These are phyloP conservation scores for Drosophila ficusphila DNA, from an alignment of 1,140 invertebrate genomes.

Conservation along the genomic window DNA sequence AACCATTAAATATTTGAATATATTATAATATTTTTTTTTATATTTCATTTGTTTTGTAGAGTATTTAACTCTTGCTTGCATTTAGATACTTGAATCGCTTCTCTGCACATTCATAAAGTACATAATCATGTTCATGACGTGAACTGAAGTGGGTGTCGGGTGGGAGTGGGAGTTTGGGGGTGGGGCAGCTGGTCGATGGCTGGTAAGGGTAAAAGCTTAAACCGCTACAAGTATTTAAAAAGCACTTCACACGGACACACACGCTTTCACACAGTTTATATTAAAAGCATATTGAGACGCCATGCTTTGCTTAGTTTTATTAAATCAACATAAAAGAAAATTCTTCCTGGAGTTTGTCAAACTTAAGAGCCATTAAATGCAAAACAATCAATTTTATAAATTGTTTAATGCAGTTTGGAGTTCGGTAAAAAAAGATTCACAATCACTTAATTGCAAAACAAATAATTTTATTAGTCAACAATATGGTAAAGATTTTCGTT, in stretches of 20 bases:
- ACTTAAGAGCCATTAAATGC: background rate
- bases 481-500: background rate
- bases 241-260: conserved; percentile 58
- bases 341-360: background rate
- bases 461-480: background rate
- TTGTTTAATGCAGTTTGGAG: background rate
- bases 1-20: no score
- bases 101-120: conserved; percentile 77
- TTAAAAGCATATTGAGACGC: conserved; percentile 59
- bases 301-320: conserved; percentile 50
- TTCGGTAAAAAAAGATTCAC: background rate
- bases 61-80: conserved; percentile 4
- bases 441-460: background rate
- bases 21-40: background rate
- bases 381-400: background rate
- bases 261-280: conserved; percentile 39
- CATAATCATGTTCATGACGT: conserved; percentile 81
- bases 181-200: conserved; percentile 7
- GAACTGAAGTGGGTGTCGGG: conserved; percentile 64
- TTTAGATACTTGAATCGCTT: conserved; percentile 21
- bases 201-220: conserved; percentile 72
- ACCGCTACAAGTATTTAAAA: conserved; percentile 79
- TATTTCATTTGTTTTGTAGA: background rate
- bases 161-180: conserved; percentile 23
- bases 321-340: conserved; percentile 39